Conservation (phyloP, 2,113 vertebrate species). For the Bubalus kerabau region DNA sequence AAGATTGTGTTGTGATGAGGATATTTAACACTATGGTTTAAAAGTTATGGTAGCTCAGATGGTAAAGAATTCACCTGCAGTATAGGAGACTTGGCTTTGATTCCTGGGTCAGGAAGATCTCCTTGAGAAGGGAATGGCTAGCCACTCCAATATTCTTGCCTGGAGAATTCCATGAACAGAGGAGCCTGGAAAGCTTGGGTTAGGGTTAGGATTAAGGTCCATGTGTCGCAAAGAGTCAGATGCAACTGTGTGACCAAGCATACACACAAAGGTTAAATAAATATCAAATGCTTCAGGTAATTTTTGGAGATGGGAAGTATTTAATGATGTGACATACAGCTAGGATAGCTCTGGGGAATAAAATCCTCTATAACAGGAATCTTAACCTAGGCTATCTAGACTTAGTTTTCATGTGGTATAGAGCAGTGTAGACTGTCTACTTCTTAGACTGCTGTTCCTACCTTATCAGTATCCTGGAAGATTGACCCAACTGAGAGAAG, state of each 20-base stretch:
- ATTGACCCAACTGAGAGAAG: background rate
- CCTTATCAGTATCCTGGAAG: background rate
- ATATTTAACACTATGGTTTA: background rate
- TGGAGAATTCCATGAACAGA: background rate
- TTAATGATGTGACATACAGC: background rate
- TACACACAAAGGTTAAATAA: background rate
- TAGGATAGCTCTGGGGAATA: background rate
- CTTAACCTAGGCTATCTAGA: background rate
- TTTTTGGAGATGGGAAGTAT: background rate
- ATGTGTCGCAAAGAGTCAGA: background rate
- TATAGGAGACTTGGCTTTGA: background rate
- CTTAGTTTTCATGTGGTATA: background rate
- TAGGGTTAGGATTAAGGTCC: background rate
- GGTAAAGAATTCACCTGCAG: background rate
- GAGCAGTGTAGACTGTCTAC: background rate
- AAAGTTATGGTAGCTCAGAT: background rate
- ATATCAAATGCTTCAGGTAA: background rate
- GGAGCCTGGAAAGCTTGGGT: background rate
- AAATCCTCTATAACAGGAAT: background rate
- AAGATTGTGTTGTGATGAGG: background rate
- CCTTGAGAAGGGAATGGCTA: background rate
- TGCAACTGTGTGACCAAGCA: background rate
- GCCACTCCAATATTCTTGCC: background rate
- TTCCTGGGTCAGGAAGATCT: background rate
- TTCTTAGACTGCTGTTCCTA: background rate